A percentile compares a stretch with the other conserved stretches of the same genome.
Evolutionary conservation across 2,113 vertebrate species (phyloP).

Genomic region (Vidua macroura): DNA sequence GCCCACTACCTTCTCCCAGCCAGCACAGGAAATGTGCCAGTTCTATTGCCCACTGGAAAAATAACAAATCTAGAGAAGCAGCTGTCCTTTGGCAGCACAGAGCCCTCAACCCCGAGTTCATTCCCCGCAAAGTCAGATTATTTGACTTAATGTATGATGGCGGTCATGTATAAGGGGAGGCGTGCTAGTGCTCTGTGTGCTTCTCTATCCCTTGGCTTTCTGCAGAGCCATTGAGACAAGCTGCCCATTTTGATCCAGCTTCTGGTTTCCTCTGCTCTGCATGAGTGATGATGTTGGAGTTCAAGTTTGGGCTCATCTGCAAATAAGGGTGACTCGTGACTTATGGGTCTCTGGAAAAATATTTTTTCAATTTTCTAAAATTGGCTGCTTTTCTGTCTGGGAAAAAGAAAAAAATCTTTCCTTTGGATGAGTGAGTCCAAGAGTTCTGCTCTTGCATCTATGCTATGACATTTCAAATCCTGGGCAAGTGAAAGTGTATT

Average conservation of each 20-base stretch:
- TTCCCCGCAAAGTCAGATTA: background rate
- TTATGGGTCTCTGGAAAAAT: background rate
- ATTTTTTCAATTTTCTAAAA: background rate
- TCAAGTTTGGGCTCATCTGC: background rate
- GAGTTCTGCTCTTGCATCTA: background rate
- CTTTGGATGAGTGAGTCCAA: background rate
- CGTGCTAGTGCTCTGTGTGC: accelerated
- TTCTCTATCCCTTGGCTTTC: background rate
- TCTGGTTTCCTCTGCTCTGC: background rate
- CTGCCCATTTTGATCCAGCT: background rate
- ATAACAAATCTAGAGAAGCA: background rate
- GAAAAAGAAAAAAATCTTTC: background rate
- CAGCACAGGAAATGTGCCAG: accelerated
- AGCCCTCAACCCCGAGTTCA: background rate
- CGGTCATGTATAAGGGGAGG: background rate
- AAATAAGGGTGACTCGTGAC: slow-evolving; percentile 8
- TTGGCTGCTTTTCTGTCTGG: slow-evolving; percentile 2
- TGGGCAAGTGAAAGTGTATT: background rate
- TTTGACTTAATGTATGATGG: background rate
- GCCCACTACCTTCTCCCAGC: background rate
- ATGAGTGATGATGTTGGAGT: background rate
- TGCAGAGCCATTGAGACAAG: background rate
- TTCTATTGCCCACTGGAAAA: background rate
- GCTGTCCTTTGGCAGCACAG: background rate
- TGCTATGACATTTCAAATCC: background rate